Evolutionary conservation across 2,113 vertebrate species (phyloP).

Genomic region (Parus major): DNA sequence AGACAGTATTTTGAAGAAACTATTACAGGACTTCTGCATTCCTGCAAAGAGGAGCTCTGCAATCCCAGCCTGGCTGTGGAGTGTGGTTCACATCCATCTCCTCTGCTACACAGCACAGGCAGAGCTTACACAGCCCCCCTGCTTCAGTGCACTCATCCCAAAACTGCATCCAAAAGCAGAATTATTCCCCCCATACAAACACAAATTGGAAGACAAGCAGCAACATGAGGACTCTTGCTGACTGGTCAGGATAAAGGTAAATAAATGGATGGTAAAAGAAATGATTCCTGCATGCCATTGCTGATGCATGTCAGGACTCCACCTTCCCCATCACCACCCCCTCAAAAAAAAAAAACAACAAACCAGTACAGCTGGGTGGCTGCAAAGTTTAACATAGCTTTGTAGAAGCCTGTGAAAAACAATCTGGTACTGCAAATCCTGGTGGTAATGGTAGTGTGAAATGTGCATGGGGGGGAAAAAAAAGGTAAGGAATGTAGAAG

Average conservation of each 20-base stretch:
- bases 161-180: neutral
- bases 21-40: neutral
- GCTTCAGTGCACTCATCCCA: neutral
- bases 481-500: neutral
- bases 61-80: neutral
- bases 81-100: fast-evolving
- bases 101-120: neutral
- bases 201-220: neutral
- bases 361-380: neutral
- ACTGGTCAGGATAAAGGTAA: neutral
- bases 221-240: neutral
- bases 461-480: neutral
- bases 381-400: neutral
- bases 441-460: neutral
- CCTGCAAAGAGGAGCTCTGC: neutral
- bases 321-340: too few species aligned
- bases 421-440: neutral
- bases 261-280: neutral
- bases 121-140: neutral
- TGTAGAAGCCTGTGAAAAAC: neutral
- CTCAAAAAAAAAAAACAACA: neutral
- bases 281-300: neutral
- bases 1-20: neutral
- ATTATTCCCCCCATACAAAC: neutral
- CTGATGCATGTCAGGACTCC: neutral